A percentile compares a stretch with the other conserved stretches of the same genome.
Evolutionary conservation across 2,113 vertebrate genomes (phyloP).

Genomic region (Eulacestoma nigropectus): DNA sequence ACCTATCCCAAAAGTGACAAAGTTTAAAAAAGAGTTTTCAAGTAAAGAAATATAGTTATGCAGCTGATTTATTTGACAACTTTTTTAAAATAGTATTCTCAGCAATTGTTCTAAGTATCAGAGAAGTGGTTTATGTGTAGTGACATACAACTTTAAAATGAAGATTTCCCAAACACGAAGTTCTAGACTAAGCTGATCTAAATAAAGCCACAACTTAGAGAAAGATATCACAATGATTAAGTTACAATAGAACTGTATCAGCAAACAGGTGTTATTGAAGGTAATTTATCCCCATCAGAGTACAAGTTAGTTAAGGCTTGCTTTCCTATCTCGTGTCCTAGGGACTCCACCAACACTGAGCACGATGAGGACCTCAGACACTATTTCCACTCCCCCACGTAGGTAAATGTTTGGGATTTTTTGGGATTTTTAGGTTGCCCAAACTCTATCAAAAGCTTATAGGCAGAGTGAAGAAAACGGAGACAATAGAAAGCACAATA

Average conservation of each 20-base stretch:
- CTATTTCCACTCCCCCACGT: background rate
- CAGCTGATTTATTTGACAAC: background rate
- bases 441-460: background rate
- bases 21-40: background rate
- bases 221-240: background rate
- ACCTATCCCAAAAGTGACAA: background rate
- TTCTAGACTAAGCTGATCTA: background rate
- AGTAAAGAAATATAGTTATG: background rate
- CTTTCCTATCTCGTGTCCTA: background rate
- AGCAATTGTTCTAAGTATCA: background rate
- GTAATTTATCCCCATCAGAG: background rate
- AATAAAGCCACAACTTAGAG: background rate
- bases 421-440: background rate
- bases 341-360: background rate
- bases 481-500: background rate
- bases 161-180: background rate
- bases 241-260: background rate
- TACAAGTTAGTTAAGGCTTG: background rate
- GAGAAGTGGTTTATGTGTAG: background rate
- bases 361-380: background rate
- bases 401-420: background rate
- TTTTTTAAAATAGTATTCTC: background rate
- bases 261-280: background rate
- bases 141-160: background rate
- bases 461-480: slow-evolving; percentile 4